Conservation (phyloP, 1,140 invertebrate genomes). For the Drosophila mauritiana region DNA sequence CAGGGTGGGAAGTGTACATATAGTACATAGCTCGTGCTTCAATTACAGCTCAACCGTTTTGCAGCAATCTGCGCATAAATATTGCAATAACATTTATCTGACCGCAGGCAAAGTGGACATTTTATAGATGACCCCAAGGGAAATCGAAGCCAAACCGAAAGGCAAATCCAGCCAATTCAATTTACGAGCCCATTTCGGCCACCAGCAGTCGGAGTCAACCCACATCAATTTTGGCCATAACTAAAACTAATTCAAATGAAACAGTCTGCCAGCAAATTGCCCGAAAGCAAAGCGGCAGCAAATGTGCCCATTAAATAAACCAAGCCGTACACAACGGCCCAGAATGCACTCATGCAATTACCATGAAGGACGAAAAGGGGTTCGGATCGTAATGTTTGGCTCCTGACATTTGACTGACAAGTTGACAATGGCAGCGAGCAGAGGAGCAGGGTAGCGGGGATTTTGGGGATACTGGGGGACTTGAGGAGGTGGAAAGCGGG, state of each 20-base stretch:
- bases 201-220: constrained; percentile 32
- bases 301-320: constrained; percentile 56
- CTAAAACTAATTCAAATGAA: constrained; percentile 49
- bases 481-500: constrained; percentile 8
- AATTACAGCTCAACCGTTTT: constrained; percentile 39
- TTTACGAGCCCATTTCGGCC: constrained; percentile 24
- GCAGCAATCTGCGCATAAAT: constrained; percentile 39
- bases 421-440: constrained; percentile 66
- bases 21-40: constrained; percentile 21
- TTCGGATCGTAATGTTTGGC: constrained; percentile 36
- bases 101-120: constrained; percentile 45
- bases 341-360: constrained; percentile 78
- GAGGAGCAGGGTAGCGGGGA: background rate
- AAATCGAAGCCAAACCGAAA: constrained; percentile 9
- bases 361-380: constrained; percentile 26
- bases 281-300: constrained; percentile 34
- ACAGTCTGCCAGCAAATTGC: constrained; percentile 49
- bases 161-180: constrained; percentile 30
- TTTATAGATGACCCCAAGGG: constrained; percentile 34
- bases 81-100: constrained; percentile 51
- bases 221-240: constrained; percentile 53
- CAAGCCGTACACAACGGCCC: constrained; percentile 7
- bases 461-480: background rate
- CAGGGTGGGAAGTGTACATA: background rate
- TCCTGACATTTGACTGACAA: constrained; percentile 80